phyloP scores from a whole-genome alignment of 2,113 vertebrate species.

The Monopterus albus region DNA sequence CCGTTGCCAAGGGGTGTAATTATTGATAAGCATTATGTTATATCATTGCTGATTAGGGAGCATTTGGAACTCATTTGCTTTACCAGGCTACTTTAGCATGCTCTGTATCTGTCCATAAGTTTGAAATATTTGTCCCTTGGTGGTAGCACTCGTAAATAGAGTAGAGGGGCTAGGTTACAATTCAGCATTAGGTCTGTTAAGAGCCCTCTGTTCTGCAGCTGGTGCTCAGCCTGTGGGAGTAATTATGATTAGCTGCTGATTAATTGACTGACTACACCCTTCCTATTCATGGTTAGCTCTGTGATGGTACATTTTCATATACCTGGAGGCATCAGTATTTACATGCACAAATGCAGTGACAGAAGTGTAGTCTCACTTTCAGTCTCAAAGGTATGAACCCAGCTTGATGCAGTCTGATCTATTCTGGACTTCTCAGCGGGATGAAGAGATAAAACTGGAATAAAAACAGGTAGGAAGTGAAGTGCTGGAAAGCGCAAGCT shows the following conservation, averaged over 20 bases:
- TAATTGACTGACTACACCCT: conserved; percentile 55
- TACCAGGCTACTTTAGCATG: conserved; percentile 1
- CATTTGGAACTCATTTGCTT: conserved; percentile 33
- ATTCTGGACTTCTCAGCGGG: not conserved
- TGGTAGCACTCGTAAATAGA: conserved; percentile 35
- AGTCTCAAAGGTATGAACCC: conserved; percentile 10
- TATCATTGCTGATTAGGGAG: conserved; percentile 41
- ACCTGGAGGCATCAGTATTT: conserved; percentile 5
- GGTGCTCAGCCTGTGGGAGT: conserved; percentile 60
- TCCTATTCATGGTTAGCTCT: conserved; percentile 8
- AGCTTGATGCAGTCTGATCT: conserved; percentile 5
- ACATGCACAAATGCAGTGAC: conserved; percentile 9
- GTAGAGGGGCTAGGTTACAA: conserved; percentile 18
- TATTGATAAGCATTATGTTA: conserved; percentile 39
- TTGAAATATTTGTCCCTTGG: conserved; percentile 26
- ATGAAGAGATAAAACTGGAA: not conserved
- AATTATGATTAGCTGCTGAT: conserved; percentile 63
- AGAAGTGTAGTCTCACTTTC: conserved; percentile 3
- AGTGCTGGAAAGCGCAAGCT: conserved; percentile 16
- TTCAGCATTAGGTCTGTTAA: conserved; percentile 33
- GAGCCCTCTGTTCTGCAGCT: conserved; percentile 55
- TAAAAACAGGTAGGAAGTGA: conserved; percentile 5
- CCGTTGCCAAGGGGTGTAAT: conserved; percentile 9
- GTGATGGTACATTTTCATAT: conserved; percentile 10
- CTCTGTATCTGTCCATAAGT: not conserved